A percentile compares a stretch with the other conserved stretches of the same genome.
Evolutionary conservation across 2,113 vertebrate genomes (phyloP).

Genomic region (Burhinus oedicnemus): DNA sequence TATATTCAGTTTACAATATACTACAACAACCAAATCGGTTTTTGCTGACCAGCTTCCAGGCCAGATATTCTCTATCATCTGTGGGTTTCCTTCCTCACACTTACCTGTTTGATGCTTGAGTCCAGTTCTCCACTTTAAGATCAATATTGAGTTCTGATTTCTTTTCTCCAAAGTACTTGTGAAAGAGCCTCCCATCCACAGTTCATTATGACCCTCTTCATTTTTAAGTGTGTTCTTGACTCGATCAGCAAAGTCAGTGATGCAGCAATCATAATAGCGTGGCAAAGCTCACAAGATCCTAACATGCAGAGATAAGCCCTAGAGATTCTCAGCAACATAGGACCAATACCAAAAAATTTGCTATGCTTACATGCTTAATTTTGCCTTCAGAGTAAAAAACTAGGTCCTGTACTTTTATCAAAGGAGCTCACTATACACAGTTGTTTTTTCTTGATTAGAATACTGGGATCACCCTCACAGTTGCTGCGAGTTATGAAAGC

Average conservation of each 20-base stretch:
- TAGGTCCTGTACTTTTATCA: not conserved
- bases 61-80: not conserved
- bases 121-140: not conserved
- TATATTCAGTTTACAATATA: not conserved
- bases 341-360: not conserved
- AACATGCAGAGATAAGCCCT: not conserved
- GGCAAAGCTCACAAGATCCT: not conserved
- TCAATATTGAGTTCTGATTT: not conserved
- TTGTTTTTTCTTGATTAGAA: not conserved
- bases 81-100: not conserved
- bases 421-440: not conserved
- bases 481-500: not conserved
- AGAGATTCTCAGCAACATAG: not conserved
- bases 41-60: not conserved
- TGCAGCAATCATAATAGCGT: not conserved
- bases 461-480: not conserved
- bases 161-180: not conserved
- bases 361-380: not conserved
- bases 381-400: not conserved
- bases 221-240: not conserved
- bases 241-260: not conserved
- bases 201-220: not conserved
- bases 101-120: not conserved
- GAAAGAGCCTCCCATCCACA: not conserved
- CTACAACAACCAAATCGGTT: not conserved